Conservation (phyloP, 2,888 invertebrate species). For the Pseudeuparius sepicola region DNA sequence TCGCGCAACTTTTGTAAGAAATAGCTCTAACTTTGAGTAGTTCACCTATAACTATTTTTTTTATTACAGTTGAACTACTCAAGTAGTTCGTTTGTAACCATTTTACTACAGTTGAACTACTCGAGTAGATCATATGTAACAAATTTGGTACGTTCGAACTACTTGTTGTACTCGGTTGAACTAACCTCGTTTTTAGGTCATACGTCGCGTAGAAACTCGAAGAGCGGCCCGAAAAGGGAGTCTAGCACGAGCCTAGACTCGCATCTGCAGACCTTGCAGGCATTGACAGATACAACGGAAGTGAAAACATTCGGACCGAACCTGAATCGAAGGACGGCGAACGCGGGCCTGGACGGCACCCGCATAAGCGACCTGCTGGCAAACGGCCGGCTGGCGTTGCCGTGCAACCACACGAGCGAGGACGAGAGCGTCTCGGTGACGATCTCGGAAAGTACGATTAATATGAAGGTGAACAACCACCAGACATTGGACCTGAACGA, state of each 20-base stretch:
- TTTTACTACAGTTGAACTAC: too few relatives aligned
- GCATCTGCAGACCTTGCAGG: slow-evolving; percentile 59
- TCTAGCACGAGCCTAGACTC: slow-evolving; percentile 77
- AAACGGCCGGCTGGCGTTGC: slow-evolving; percentile 35
- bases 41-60: too few relatives aligned
- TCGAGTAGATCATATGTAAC: too few relatives aligned
- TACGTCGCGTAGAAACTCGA: slow-evolving; percentile 32
- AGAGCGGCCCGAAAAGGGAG: slow-evolving; percentile 34
- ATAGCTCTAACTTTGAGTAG: too few relatives aligned
- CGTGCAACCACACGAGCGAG: slow-evolving; percentile 30
- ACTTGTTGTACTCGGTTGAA: too few relatives aligned
- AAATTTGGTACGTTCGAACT: too few relatives aligned
- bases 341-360: slow-evolving; percentile 42
- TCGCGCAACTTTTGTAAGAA: slow-evolving; percentile 27
- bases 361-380: slow-evolving; percentile 34
- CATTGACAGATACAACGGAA: slow-evolving; percentile 44
- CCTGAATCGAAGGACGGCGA: slow-evolving; percentile 42
- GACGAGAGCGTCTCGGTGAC: slow-evolving; percentile 39
- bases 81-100: too few relatives aligned
- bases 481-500: slow-evolving; percentile 36
- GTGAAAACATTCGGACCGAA: slow-evolving; percentile 46
- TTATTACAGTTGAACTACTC: too few relatives aligned
- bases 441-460: slow-evolving; percentile 35
- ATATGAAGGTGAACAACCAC: slow-evolving; percentile 33
- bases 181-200: slow-evolving; percentile 13